These are phyloP conservation scores for Caenorhabditis inopinata DNA, from an alignment of 1,140 invertebrate species.

Conservation along the genomic window DNA sequence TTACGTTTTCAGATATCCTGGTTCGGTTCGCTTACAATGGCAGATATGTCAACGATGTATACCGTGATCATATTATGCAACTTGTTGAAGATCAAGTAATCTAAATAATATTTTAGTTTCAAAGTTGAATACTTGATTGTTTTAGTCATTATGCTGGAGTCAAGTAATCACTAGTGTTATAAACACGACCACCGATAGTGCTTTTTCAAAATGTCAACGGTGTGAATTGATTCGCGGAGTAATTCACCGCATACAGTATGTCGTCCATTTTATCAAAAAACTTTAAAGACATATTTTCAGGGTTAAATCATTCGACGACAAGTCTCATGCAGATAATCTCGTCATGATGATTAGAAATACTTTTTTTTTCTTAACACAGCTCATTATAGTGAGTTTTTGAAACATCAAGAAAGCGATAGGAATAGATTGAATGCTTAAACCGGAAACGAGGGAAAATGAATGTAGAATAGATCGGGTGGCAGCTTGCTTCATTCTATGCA, in stretches of 20 bases:
- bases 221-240: neutral
- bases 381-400: neutral
- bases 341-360: neutral
- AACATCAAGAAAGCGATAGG: no score
- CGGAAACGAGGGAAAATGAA: no score
- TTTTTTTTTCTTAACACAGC: neutral
- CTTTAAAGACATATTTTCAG: neutral
- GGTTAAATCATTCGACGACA: neutral
- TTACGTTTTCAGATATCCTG: neutral
- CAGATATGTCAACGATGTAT: neutral
- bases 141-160: neutral
- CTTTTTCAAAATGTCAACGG: neutral
- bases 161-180: neutral
- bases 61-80: neutral
- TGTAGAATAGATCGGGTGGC: no score
- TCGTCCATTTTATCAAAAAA: neutral
- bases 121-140: no score
- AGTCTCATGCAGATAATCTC: neutral
- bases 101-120: no score
- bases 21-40: conserved; percentile 9
- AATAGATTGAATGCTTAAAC: no score
- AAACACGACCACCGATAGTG: neutral
- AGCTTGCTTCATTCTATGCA: no score
- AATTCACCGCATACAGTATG: neutral
- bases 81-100: neutral